Evolutionary conservation across 2,888 invertebrate genomes (phyloP), one percentile per base, ranked within the genome.

Genomic region (Ecliptopera silaceata): DNA sequence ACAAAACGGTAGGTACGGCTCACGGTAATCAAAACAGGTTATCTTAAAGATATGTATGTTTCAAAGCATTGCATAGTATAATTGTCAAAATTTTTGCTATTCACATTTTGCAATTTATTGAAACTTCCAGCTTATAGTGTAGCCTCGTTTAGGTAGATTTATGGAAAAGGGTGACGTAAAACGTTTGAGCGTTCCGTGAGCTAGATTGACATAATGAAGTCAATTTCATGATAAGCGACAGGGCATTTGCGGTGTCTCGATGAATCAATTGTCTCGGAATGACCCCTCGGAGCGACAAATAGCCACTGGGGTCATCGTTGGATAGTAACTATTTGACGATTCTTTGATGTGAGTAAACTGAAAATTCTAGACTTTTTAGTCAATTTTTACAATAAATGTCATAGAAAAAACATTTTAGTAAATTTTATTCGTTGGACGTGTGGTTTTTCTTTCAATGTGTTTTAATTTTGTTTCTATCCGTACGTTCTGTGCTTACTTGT

Each of bases 191-290:
- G 34, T 38, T 38, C 22, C 41, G 22, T 32, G 43, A 15, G 43
- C 43, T 39, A 51, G 46, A 51, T 36, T 13, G 45, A 46, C 46
- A 26, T 51, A 42, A 56, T 53, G 38, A 50, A 50, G 50, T 66
- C 65, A 67, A 69, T 68, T 60, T 49, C 51, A 61, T 56, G 58
- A 65, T 66, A 62, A 74, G 67, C 65, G 64, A 65, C 63, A 66
- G 69, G 71, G 62, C 77, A 83, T 84, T 86, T 79, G 69, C 69
- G 69, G 68, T 74, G 88, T 86, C 88, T 86, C 86, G 80, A 78
- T 83, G 86, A 84, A 86, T 88, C 83, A 84, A 88, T 87, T 88
- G 85, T 82, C 84, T 84, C 75, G 64, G 61, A 74, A 71, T 84
- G 82, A 84, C 82, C 83, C 78, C 79, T 70, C 34, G 65, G 39